Percentiles rank a stretch among this genome's conserved stretches.
Conservation (phyloP, 2,888 invertebrate genomes). For the Orthonevra nobilis region DNA sequence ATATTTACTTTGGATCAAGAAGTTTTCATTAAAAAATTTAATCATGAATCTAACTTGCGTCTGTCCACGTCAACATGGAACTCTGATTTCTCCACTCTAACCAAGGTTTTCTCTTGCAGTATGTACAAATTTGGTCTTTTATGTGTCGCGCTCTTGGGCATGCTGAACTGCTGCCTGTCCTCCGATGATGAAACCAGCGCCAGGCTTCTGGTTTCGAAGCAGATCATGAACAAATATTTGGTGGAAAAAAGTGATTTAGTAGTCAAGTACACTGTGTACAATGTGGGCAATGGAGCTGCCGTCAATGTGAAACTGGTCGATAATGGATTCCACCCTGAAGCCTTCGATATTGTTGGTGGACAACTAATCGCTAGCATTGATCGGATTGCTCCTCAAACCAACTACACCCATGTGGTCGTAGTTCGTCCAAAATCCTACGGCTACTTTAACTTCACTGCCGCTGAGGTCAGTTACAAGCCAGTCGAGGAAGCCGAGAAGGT, state of each 20-base stretch:
- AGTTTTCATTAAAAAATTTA: slow-evolving; percentile 37
- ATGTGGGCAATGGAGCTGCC: slow-evolving; percentile 95
- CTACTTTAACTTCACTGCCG: slow-evolving; percentile 98
- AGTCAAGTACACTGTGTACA: slow-evolving; percentile 96
- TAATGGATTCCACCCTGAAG: slow-evolving; percentile 94
- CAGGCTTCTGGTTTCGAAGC: slow-evolving; percentile 93
- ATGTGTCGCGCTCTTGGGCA: slow-evolving; percentile 74
- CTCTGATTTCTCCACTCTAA: slow-evolving; percentile 71
- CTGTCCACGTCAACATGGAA: slow-evolving; percentile 66
- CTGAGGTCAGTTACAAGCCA: slow-evolving; percentile 93
- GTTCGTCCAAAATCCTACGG: slow-evolving; percentile 94
- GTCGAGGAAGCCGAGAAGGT: slow-evolving; percentile 90
- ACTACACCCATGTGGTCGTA: slow-evolving; percentile 96
- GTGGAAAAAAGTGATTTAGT: slow-evolving; percentile 98
- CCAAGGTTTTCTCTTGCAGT: slow-evolving; percentile 68
- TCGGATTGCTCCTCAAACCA: slow-evolving; percentile 94
- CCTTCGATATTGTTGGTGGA: slow-evolving; percentile 94
- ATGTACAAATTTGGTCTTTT: slow-evolving; percentile 67
- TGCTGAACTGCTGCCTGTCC: slow-evolving; percentile 75
- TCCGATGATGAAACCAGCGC: slow-evolving; percentile 88
- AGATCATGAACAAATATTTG: slow-evolving; percentile 96
- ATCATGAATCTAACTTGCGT: too few relatives aligned
- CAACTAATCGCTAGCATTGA: slow-evolving; percentile 91
- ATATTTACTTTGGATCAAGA: not conserved
- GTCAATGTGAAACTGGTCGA: slow-evolving; percentile 92